Base-by-base conservation (phyloP, 2,113 vertebrate species). In the Megaceryle maxima region DNA sequence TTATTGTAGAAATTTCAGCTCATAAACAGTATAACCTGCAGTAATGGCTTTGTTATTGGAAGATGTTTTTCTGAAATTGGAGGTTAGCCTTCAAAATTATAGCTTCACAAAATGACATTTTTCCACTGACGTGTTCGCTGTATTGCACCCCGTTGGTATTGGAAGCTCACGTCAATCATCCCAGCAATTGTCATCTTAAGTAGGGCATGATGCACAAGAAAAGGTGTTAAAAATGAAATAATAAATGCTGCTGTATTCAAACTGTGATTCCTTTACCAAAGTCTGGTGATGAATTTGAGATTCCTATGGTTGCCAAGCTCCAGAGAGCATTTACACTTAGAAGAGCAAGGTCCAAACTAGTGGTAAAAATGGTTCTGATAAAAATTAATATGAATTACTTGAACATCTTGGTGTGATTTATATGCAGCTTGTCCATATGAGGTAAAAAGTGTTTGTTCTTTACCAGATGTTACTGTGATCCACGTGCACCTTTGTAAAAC, bases 61-160 rank as follows among this genome's bases (percentile, higher is more conserved):
- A 83, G 64, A 83, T 35, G n/a, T 43, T 88, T 86, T 85, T 90
- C 86, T 92, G 73, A 88, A 93, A 96, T 87, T 90, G 75, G 94
- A 93, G 79, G 76, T 72, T 93, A 83, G 62, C 35, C 60, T 93
- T 96, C 85, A 84, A 87, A 96, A 93, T 94, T 81, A 68, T 8
- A 90, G 51, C 48, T 90, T 62, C 17, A 3, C 56, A 81, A 64
- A 87, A 56, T 75, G 51, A 51, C 91, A 46, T 51, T 66, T 87
- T 95, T 33, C 56, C 53, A 33, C 64, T 88, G 79, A 35, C 39
- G 2, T 2, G 9, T 76, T 92, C 48, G 22, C 24, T 20, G 20
- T 24, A 26, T 74, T 39, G 24, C 56, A 59, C 55, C 46, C 75
- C 0, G 0, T 35, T 95, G 33, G 22, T 86, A n/a, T 64, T 59